Evolutionary conservation across 2,797 vertebrate genomes (phyloP).

Genomic region (Acipenser ruthenus): DNA sequence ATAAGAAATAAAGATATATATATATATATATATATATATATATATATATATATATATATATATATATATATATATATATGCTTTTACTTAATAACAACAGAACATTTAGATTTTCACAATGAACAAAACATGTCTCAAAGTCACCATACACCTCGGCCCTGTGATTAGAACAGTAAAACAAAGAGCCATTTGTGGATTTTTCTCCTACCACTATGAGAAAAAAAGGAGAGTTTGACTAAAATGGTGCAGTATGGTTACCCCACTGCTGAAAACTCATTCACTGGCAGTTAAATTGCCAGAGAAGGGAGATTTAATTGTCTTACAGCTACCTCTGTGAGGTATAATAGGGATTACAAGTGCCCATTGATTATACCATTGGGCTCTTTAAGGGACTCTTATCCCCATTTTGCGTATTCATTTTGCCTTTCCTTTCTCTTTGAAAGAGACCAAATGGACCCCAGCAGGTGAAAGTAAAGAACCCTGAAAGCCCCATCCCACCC

Average conservation of each 20-base stretch:
- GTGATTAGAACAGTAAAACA: too few relatives aligned
- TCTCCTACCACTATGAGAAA: not conserved
- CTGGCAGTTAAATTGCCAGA: slow-evolving; percentile 70
- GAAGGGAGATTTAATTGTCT: slow-evolving; percentile 73
- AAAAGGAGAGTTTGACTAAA: slow-evolving; percentile 24
- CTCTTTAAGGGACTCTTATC: slow-evolving; percentile 70
- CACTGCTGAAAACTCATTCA: slow-evolving; percentile 59
- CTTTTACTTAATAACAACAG: too few relatives aligned
- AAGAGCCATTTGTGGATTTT: slow-evolving; percentile 6
- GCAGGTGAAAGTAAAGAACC: slow-evolving; percentile 98
- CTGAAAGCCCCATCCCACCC: slow-evolving; percentile 67
- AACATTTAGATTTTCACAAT: too few relatives aligned
- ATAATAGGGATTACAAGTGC: slow-evolving; percentile 79
- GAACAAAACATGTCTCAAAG: too few relatives aligned
- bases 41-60: too few relatives aligned
- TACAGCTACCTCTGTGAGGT: slow-evolving; percentile 69
- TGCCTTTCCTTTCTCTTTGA: slow-evolving; percentile 79
- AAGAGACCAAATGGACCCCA: slow-evolving; percentile 93
- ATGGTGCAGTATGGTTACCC: slow-evolving; percentile 62
- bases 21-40: too few relatives aligned
- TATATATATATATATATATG: too few relatives aligned
- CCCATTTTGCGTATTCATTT: slow-evolving; percentile 80
- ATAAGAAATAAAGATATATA: too few relatives aligned
- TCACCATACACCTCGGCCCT: too few relatives aligned
- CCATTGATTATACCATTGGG: slow-evolving; percentile 75